Conservation (phyloP, 1,140 invertebrate genomes). For the Anadara kagoshimensis region DNA sequence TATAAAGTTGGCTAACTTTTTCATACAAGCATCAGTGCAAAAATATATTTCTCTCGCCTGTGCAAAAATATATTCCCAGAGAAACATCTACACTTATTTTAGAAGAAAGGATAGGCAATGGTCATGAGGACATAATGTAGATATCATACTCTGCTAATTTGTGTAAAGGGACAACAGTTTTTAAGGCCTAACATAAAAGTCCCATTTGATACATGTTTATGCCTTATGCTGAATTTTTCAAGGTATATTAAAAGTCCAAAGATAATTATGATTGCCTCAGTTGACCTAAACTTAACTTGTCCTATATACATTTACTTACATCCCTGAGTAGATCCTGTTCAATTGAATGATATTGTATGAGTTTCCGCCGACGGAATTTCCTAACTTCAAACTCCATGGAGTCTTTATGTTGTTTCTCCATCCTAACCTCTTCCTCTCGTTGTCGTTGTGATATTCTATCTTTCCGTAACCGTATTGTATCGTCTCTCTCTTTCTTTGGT, state of each 20-base stretch:
- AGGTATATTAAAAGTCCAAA: too few species aligned
- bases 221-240: too few species aligned
- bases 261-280: too few species aligned
- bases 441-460: conserved; percentile 92
- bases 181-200: too few species aligned
- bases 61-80: too few species aligned
- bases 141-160: too few species aligned
- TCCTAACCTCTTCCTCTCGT: conserved; percentile 89
- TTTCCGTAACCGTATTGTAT: conserved; percentile 87
- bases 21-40: background rate
- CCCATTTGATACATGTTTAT: too few species aligned
- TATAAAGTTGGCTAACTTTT: background rate
- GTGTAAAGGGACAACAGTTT: too few species aligned
- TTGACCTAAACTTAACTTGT: too few species aligned
- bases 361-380: conserved; percentile 92
- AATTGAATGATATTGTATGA: conserved; percentile 89
- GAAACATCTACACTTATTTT: too few species aligned
- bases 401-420: conserved; percentile 91
- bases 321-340: conserved; percentile 94
- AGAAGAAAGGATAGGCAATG: too few species aligned
- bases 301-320: conserved; percentile 75
- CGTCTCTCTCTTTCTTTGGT: conserved; percentile 93
- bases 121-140: too few species aligned
- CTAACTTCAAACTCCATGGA: conserved; percentile 94
- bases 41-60: background rate